Conservation (phyloP, 2,888 invertebrate species). For the Imbricaverruca yamaguchii region DNA sequence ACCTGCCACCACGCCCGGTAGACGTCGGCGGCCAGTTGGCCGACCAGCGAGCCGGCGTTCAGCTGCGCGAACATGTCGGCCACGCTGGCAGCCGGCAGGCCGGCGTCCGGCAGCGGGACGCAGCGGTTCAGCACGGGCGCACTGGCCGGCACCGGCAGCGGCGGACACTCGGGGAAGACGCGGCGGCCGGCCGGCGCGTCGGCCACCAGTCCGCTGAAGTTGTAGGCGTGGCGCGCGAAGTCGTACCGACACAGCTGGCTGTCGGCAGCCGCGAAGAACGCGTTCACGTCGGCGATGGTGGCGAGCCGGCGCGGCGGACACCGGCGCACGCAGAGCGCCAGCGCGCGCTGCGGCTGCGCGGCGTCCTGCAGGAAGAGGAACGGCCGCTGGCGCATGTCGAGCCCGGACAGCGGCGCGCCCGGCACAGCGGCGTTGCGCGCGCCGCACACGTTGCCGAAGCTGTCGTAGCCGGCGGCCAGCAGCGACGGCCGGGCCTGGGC, state of each 20-base stretch:
- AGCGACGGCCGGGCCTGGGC: conserved; percentile 79
- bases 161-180: conserved; percentile 25
- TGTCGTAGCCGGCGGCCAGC: conserved; percentile 84
- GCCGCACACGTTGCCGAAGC: conserved; percentile 91
- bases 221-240: conserved; percentile 5
- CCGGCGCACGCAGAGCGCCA: conserved; percentile 81
- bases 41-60: conserved; percentile 80
- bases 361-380: conserved; percentile 75
- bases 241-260: conserved; percentile 63
- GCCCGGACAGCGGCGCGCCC: conserved; percentile 59
- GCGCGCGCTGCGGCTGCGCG: conserved; percentile 61
- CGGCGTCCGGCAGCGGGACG: conserved; percentile 64
- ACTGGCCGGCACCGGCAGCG: conserved; percentile 44
- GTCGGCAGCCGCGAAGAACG: conserved; percentile 63
- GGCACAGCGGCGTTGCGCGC: conserved; percentile 68
- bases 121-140: conserved; percentile 76
- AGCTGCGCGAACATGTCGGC: conserved; percentile 68
- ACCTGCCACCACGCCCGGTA: conserved; percentile 83
- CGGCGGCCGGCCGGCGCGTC: neutral
- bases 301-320: conserved; percentile 66
- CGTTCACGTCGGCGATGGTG: conserved; percentile 57
- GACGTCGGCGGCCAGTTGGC: conserved; percentile 79
- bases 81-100: conserved; percentile 48
- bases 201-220: neutral
- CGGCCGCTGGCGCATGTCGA: conserved; percentile 67